phyloP scores from a whole-genome alignment of 2,888 invertebrate genomes.

The Stenolophus ochropezus region DNA sequence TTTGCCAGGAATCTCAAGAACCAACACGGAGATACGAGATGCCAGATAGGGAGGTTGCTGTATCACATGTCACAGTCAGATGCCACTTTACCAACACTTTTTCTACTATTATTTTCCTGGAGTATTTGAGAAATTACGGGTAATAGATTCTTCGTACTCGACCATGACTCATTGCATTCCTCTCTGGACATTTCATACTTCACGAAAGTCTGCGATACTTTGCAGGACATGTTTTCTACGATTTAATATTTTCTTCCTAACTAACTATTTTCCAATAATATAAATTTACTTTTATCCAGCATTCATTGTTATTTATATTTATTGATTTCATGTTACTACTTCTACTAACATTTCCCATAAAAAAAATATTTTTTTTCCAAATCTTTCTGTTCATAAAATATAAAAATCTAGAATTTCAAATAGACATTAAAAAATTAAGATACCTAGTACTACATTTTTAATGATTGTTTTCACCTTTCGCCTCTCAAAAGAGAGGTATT shows the following conservation, averaged over 20 bases:
- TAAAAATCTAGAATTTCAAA: too few relatives aligned
- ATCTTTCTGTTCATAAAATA: too few relatives aligned
- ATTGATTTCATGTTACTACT: too few relatives aligned
- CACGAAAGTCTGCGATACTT: background rate
- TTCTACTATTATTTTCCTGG: conserved; percentile 25
- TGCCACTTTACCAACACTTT: conserved; percentile 31
- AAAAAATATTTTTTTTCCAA: too few relatives aligned
- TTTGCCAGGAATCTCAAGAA: conserved; percentile 35
- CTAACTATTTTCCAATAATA: background rate
- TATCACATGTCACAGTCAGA: conserved; percentile 47
- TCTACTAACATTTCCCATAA: too few relatives aligned
- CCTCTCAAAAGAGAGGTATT: too few relatives aligned
- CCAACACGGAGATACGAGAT: conserved; percentile 23
- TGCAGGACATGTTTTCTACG: background rate
- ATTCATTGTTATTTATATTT: too few relatives aligned
- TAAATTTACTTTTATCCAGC: too few relatives aligned
- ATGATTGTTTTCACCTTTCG: too few relatives aligned
- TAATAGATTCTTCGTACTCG: conserved; percentile 43
- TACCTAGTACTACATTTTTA: too few relatives aligned
- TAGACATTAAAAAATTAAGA: too few relatives aligned
- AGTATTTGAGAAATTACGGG: conserved; percentile 41
- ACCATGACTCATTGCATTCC: conserved; percentile 12
- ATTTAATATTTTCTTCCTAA: background rate
- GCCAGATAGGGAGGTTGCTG: conserved; percentile 27
- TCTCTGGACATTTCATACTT: background rate